Evolutionary conservation across 2,113 vertebrate genomes (phyloP).

Genomic region (Callopanchax toddi): DNA sequence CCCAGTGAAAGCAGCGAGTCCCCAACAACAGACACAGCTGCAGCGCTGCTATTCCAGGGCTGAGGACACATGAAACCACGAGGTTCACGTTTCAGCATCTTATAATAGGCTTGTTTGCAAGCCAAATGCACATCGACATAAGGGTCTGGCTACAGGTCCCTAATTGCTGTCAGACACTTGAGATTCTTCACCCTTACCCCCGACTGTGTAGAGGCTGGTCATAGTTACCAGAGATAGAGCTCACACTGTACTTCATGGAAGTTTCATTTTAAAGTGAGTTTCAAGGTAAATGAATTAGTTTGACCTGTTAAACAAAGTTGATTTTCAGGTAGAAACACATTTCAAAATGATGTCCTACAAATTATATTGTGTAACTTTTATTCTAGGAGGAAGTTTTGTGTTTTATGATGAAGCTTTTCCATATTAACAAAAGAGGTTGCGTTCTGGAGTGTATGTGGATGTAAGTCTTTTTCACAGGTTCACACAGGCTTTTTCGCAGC

Average conservation of each 20-base stretch:
- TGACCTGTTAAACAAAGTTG: too few relatives aligned
- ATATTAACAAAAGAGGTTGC: too few relatives aligned
- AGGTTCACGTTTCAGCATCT: slow-evolving; percentile 68
- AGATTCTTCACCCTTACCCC: slow-evolving; percentile 38
- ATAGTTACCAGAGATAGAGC: slow-evolving; percentile 20
- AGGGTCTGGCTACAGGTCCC: slow-evolving; percentile 34
- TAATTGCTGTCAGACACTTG: slow-evolving; percentile 26
- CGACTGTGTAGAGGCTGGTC: slow-evolving; percentile 35
- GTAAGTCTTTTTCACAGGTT: not conserved
- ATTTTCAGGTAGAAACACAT: too few relatives aligned
- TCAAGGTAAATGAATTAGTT: too few relatives aligned
- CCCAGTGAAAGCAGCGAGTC: not conserved
- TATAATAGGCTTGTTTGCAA: slow-evolving; percentile 70
- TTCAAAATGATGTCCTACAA: too few relatives aligned
- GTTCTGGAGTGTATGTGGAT: not conserved
- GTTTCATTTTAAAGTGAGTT: not conserved
- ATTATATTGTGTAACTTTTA: too few relatives aligned
- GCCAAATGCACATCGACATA: slow-evolving; percentile 38
- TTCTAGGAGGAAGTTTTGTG: too few relatives aligned
- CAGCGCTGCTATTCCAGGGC: slow-evolving; percentile 71
- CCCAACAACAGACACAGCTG: slow-evolving; percentile 67
- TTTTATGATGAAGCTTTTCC: too few relatives aligned
- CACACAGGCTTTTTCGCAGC: too few relatives aligned
- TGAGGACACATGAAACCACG: slow-evolving; percentile 62
- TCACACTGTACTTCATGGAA: not conserved